Conservation (phyloP, 2,113 vertebrate species). For the Bos taurus region DNA sequence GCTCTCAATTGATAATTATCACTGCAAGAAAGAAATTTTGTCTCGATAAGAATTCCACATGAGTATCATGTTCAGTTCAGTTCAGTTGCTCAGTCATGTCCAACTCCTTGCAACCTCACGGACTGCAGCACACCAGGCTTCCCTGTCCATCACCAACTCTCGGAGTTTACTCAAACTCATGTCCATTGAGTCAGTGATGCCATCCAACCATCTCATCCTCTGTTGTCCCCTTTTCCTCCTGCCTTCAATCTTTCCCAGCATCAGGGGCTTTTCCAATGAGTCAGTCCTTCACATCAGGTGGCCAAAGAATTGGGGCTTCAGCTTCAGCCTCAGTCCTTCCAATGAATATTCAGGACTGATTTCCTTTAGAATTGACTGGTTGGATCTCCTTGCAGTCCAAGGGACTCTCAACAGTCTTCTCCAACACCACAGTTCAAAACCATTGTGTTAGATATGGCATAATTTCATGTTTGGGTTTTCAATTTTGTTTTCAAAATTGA, state of each 20-base stretch:
- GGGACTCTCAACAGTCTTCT: background rate
- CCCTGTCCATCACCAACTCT: background rate
- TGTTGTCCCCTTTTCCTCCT: background rate
- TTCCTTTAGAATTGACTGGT: background rate
- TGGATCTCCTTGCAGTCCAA: background rate
- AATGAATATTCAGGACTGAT: background rate
- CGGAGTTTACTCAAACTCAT: background rate
- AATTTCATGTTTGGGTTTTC: background rate
- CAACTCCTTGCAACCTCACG: background rate
- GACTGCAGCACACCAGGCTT: background rate
- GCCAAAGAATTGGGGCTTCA: background rate
- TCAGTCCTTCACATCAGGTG: background rate
- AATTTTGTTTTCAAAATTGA: background rate
- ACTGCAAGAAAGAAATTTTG: background rate
- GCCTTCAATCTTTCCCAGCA: background rate
- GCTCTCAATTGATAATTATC: conserved; percentile 21
- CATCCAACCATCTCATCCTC: background rate
- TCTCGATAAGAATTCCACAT: background rate
- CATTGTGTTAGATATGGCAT: background rate
- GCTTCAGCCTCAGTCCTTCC: background rate
- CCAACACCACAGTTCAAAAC: background rate
- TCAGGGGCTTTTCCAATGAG: background rate
- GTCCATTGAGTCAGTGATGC: background rate
- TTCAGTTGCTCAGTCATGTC: background rate
- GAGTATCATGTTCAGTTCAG: background rate